Percentiles rank a stretch among this genome's conserved stretches.
Evolutionary conservation across 1,140 invertebrate genomes (phyloP).

Genomic region (Portunus trituberculatus): DNA sequence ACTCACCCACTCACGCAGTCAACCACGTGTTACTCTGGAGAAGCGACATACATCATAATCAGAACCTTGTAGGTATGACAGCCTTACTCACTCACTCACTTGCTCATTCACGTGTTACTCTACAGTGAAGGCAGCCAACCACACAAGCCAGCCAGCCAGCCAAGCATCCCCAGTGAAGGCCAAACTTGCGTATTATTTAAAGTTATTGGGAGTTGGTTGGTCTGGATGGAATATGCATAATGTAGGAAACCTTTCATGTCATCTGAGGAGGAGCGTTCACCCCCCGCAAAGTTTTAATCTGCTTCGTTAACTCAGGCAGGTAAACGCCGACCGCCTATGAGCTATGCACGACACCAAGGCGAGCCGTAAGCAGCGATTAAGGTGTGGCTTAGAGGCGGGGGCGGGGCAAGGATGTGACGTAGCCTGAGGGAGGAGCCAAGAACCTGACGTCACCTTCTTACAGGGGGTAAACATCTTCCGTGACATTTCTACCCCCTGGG

Average conservation of each 20-base stretch:
- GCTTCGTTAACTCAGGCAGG: slow-evolving; percentile 51
- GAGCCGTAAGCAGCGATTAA: slow-evolving; percentile 34
- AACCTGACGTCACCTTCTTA: slow-evolving; percentile 68
- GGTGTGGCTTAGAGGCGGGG: slow-evolving; percentile 50
- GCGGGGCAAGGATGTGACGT: slow-evolving; percentile 65
- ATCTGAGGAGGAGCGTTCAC: not conserved
- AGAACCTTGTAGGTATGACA: not conserved
- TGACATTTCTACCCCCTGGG: slow-evolving; percentile 60
- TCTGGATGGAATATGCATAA: slow-evolving; percentile 28
- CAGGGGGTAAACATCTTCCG: slow-evolving; percentile 69
- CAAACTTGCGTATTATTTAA: not conserved
- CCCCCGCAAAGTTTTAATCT: slow-evolving; percentile 61
- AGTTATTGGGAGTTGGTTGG: slow-evolving; percentile 30
- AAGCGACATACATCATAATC: too few species aligned
- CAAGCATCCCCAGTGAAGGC: not conserved
- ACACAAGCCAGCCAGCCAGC: not conserved
- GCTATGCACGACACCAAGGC: not conserved
- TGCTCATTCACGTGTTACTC: not conserved
- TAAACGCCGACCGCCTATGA: not conserved
- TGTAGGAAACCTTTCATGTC: slow-evolving; percentile 53
- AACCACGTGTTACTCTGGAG: not conserved
- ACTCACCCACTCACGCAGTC: slow-evolving; percentile 28
- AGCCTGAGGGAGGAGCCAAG: slow-evolving; percentile 49
- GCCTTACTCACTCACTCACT: not conserved
- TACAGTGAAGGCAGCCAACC: not conserved